phyloP scores from a whole-genome alignment of 2,797 vertebrate species.

The Rhynchotus rufescens region DNA sequence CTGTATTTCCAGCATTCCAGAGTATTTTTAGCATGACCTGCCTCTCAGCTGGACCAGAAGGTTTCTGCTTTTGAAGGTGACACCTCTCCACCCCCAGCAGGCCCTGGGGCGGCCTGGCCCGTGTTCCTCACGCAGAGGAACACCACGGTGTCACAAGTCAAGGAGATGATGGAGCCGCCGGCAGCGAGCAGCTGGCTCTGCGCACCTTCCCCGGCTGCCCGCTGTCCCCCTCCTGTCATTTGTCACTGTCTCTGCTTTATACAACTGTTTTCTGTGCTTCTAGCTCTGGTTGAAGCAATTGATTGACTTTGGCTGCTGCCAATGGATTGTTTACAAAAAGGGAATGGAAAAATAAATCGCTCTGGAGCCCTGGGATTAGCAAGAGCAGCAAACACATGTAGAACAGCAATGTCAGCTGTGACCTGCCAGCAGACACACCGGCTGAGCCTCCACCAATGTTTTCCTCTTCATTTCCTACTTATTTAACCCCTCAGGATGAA shows the following conservation, averaged over 20 bases:
- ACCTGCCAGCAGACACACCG: background rate
- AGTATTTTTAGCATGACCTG: background rate
- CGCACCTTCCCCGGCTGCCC: rapidly evolving
- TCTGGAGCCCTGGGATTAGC: background rate
- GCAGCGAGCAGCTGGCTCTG: background rate
- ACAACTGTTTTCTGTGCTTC: background rate
- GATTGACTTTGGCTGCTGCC: conserved; percentile 41
- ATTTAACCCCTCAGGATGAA: background rate
- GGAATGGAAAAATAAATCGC: conserved; percentile 12
- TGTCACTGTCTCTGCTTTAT: background rate
- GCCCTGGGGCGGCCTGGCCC: background rate
- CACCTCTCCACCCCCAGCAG: background rate
- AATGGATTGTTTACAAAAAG: background rate
- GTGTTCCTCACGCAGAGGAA: background rate
- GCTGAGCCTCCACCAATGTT: background rate
- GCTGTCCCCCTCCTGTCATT: background rate
- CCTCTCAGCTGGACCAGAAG: background rate
- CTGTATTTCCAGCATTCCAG: background rate
- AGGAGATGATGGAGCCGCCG: background rate
- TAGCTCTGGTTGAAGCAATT: background rate
- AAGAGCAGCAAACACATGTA: background rate
- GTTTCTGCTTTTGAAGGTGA: background rate
- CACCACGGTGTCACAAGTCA: background rate
- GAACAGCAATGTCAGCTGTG: background rate
- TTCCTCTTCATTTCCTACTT: background rate